Base-by-base conservation (phyloP, 2,113 vertebrate genomes). In the Centrocercus urophasianus region DNA sequence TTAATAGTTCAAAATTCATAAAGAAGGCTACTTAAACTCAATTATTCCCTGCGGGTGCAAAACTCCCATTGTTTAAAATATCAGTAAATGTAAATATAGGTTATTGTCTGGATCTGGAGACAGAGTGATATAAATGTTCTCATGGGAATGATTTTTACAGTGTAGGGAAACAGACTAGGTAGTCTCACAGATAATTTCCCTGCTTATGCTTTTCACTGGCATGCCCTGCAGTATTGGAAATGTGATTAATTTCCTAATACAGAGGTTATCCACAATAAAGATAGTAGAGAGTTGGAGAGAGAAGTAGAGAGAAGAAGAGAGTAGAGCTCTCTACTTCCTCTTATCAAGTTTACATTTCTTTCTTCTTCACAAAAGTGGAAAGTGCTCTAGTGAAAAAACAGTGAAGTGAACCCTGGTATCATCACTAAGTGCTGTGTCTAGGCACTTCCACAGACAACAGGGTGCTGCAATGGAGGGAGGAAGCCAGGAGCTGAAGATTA, bases 51-150 rank as follows among this genome's bases (percentile, higher is more conserved):
- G 59, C 57, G 65, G 52, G 17, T 30, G 13, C 5, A 90, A 85
- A 89, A 54, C 10, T 85, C 16, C 10, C 12, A 78, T 90, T 86
- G 60, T 78, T 88, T 86, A 75, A 94, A 88, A 71, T 72, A 72
- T 25, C 76, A 75, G 61, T 61, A 89, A 81, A 59, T 42, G 18
- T 20, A 60, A 60, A 76, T 76, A 57, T 73, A 88, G 24, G 28
- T n/a, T 86, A 56, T 74, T 74, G 21, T 59, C 54, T 84, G 60
- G 72, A 63, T 87, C 66, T 89, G 73, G 70, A 95, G 69, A 69
- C 54, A 50, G 48, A 40, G 43, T 75, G 74, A 93, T 88, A 86
- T 38, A 93, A 93, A 92, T 1, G 0, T 64, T 32, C 18, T 70
- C 59, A 54, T 40, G 43, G 24, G 11, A 87, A 70, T 59, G 59